Evolutionary conservation across 2,888 invertebrate genomes (phyloP), one percentile per base, ranked within the genome.

Genomic region (Fabriciana adippe): DNA sequence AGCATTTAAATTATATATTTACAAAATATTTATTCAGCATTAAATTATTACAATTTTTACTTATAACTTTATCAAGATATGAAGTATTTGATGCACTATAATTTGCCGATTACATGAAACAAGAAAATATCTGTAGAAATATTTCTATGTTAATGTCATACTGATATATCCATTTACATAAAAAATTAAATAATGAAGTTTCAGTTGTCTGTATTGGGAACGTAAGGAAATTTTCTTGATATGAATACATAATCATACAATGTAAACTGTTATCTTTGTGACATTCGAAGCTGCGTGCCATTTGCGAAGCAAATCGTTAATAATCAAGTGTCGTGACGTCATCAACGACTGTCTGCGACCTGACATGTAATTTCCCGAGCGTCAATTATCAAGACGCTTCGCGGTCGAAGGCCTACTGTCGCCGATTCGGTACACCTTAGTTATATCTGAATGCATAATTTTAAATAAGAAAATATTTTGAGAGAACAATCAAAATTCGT

Each of bases 311-410:
- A 91, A 92, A 91, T 91, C 87, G 91, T 91, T 90, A 89, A 90
- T 91, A 91, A 92, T 92, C 90, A 92, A 79, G 78, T 78, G 76
- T 70, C 81, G 86, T 90, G 87, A 92, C 87, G 91, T 90, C 92
- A 90, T 92, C 92, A 89, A 87, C 91, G 91, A 92, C 89, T 92
- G 91, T 92, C 92, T 90, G 81, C 81, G 80, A 81, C 80, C 80
- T 86, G 92, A 91, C 92, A 83, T 90, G 91, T 91, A 92, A 92
- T 92, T 92, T 92, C 92, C 91, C 88, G 83, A 79, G 86, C 86
- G 90, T 91, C 92, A 92, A 92, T 92, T 92, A 90, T 91, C 84
- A 88, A 83, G 83, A 81, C 79, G 74, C 78, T 76, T 78, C 85
- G 86, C 86, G 86, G 87, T 86, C 84, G 86, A 86, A 85, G 76